Evolutionary conservation across 2,888 invertebrate genomes (phyloP).

Genomic region (Calephelis perditalis): DNA sequence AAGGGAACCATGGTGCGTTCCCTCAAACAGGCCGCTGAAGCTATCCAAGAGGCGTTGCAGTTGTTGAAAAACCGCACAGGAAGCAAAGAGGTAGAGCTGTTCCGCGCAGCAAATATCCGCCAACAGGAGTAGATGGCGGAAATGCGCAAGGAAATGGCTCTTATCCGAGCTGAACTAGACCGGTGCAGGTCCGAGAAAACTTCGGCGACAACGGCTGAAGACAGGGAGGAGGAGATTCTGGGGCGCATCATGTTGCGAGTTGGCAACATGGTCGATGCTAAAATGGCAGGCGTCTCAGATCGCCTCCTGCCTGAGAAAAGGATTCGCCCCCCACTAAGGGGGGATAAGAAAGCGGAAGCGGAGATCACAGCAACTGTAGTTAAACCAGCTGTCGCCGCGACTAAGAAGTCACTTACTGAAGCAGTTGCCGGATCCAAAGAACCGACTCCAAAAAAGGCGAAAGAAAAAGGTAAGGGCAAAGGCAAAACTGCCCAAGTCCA

Average conservation of each 20-base stretch:
- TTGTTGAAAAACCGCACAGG: neutral
- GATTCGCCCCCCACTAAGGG: neutral
- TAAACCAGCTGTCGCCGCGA: neutral
- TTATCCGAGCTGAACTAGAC: neutral
- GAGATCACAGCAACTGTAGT: neutral
- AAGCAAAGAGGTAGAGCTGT: neutral
- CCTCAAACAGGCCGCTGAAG: neutral
- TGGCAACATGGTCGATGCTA: neutral
- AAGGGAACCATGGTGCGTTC: neutral
- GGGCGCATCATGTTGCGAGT: neutral
- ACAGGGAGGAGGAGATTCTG: neutral
- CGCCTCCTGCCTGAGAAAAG: neutral
- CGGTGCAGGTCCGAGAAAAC: neutral
- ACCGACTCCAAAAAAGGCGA: neutral
- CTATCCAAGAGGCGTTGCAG: neutral
- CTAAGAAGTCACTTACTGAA: neutral
- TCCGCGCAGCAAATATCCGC: neutral
- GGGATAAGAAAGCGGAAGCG: neutral
- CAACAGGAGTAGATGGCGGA: neutral
- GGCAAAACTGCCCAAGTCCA: neutral
- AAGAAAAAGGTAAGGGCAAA: neutral
- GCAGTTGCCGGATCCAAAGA: neutral
- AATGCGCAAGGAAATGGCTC: neutral
- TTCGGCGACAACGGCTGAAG: neutral
- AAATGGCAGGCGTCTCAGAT: neutral